phyloP scores from a whole-genome alignment of 2,888 invertebrate genomes.

The Thereva unica region DNA sequence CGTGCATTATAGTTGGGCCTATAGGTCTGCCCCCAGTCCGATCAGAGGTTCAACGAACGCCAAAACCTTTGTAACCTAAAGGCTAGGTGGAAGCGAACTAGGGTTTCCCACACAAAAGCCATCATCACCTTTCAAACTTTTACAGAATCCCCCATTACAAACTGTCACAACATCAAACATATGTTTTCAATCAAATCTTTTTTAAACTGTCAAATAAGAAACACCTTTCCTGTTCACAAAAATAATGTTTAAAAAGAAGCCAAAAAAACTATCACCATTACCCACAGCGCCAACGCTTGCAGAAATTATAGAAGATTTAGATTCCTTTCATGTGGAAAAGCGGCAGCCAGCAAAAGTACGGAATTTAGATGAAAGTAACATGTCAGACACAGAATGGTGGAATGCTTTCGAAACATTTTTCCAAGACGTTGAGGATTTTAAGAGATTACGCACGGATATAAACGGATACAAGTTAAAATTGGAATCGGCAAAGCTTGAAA shows the following conservation, averaged over 20 bases:
- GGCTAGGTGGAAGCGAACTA: too few relatives aligned
- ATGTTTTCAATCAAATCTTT: conserved; percentile 1
- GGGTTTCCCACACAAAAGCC: too few relatives aligned
- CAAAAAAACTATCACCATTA: conserved; percentile 45
- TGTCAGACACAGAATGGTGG: conserved; percentile 51
- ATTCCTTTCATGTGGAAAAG: conserved; percentile 51
- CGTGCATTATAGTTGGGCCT: too few relatives aligned
- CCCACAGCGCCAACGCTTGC: conserved; percentile 50
- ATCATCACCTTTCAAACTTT: too few relatives aligned
- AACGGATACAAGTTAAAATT: conserved; percentile 49
- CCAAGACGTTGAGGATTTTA: conserved; percentile 50
- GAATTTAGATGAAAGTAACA: conserved; percentile 19
- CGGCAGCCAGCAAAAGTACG: conserved; percentile 36
- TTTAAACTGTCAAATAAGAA: conserved; percentile 5
- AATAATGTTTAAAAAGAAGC: conserved; percentile 44
- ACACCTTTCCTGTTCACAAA: not conserved
- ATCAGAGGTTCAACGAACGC: too few relatives aligned
- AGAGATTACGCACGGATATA: conserved; percentile 47
- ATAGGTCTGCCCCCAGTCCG: too few relatives aligned
- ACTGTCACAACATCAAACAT: too few relatives aligned
- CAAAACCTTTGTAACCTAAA: too few relatives aligned
- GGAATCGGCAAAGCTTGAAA: conserved; percentile 47
- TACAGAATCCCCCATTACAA: too few relatives aligned
- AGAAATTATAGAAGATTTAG: conserved; percentile 53
- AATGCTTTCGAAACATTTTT: conserved; percentile 53